Percentiles rank a stretch among this genome's conserved stretches.
Conservation (phyloP, 1,140 invertebrate genomes). For the Pseudoatta argentina region DNA sequence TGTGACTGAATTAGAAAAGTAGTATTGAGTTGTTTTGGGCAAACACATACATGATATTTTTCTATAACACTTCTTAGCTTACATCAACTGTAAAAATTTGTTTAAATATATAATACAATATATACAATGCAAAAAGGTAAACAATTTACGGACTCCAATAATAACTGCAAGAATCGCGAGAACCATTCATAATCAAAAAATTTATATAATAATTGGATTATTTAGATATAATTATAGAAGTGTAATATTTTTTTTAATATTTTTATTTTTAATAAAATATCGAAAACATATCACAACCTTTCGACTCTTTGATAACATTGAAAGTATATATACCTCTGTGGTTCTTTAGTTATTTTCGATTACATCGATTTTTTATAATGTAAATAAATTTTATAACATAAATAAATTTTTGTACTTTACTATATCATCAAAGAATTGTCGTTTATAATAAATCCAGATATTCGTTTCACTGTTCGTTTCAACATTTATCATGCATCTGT, state of each 20-base stretch:
- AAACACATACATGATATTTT: background rate
- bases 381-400: background rate
- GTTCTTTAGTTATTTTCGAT: background rate
- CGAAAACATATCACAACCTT: background rate
- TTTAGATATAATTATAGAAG: background rate
- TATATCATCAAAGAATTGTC: background rate
- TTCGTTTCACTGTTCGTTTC: background rate
- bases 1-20: background rate
- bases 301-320: background rate
- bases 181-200: background rate
- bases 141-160: background rate
- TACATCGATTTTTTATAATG: background rate
- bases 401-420: background rate
- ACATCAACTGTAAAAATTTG: background rate
- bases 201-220: background rate
- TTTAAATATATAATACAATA: background rate
- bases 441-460: slow-evolving; percentile 7
- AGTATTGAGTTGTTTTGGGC: slow-evolving; percentile 20
- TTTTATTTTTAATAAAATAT: background rate
- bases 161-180: background rate
- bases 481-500: background rate
- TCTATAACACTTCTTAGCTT: background rate
- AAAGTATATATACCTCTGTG: background rate
- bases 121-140: background rate
- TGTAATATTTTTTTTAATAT: background rate